A percentile compares a stretch with the other conserved stretches of the same genome.
phyloP scores from a whole-genome alignment of 2,113 vertebrate species.

The Bungarus multicinctus region DNA sequence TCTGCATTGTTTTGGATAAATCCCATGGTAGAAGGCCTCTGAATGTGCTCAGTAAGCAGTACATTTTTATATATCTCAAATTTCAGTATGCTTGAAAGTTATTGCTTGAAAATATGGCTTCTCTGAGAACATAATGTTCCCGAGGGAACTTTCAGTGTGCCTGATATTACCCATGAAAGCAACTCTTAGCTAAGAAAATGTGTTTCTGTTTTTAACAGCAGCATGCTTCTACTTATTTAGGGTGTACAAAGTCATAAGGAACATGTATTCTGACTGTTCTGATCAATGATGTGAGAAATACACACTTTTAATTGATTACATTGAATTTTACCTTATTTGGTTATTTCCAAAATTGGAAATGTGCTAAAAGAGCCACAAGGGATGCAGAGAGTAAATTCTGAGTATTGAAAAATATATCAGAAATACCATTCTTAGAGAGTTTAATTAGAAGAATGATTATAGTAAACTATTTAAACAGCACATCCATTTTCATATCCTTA shows the following conservation, averaged over 20 bases:
- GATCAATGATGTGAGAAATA: background rate
- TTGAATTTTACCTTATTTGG: background rate
- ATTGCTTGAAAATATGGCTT: background rate
- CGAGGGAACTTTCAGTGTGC: background rate
- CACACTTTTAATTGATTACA: background rate
- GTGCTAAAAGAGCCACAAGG: background rate
- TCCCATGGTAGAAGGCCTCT: background rate
- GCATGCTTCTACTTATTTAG: constrained; percentile 5
- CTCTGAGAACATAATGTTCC: background rate
- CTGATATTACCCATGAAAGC: constrained; percentile 2
- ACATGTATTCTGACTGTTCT: background rate
- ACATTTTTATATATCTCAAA: background rate
- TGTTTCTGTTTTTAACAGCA: background rate
- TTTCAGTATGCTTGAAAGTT: background rate
- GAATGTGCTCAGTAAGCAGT: background rate
- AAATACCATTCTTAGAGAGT: background rate
- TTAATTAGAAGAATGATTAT: background rate
- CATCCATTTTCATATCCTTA: background rate
- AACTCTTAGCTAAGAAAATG: background rate
- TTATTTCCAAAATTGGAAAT: background rate
- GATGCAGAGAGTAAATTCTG: background rate
- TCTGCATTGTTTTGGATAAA: background rate
- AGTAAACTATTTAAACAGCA: background rate
- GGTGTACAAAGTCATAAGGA: background rate
- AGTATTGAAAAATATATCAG: background rate